Evolutionary conservation across 2,113 vertebrate genomes (phyloP).

Genomic region (Chionomys nivalis): DNA sequence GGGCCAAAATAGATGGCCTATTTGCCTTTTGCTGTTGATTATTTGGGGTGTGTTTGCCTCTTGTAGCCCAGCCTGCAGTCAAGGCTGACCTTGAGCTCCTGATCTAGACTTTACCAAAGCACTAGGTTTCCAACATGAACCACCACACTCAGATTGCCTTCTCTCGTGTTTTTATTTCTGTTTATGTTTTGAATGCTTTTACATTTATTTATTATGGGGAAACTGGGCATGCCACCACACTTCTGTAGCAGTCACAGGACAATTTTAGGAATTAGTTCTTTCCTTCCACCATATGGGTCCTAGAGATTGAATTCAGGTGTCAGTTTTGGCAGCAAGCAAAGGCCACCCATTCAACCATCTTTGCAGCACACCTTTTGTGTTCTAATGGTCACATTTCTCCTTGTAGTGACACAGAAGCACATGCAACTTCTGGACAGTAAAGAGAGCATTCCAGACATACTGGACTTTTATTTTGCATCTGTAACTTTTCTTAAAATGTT

Average conservation of each 20-base stretch:
- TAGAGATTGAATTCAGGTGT: neutral
- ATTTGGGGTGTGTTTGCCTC: neutral
- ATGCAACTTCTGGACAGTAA: neutral
- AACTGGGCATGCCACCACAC: neutral
- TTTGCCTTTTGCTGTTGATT: neutral
- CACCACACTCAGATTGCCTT: neutral
- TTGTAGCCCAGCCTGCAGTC: neutral
- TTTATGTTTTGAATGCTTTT: neutral
- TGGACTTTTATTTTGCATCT: neutral
- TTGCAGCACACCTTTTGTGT: neutral
- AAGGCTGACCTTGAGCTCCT: neutral
- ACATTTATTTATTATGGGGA: neutral
- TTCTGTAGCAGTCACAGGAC: neutral
- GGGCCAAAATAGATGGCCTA: neutral
- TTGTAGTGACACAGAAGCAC: neutral
- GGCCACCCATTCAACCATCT: neutral
- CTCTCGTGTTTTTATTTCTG: neutral
- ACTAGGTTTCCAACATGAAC: neutral
- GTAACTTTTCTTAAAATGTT: neutral
- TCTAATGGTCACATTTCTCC: neutral
- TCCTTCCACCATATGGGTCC: neutral
- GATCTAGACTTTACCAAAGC: neutral
- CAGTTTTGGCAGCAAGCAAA: neutral
- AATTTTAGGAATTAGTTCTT: neutral
- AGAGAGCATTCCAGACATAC: neutral